Percentiles rank a stretch among this genome's conserved stretches.
These are phyloP conservation scores for Drosophila gunungcola DNA, from an alignment of 1,140 invertebrate genomes.

Conservation along the genomic window DNA sequence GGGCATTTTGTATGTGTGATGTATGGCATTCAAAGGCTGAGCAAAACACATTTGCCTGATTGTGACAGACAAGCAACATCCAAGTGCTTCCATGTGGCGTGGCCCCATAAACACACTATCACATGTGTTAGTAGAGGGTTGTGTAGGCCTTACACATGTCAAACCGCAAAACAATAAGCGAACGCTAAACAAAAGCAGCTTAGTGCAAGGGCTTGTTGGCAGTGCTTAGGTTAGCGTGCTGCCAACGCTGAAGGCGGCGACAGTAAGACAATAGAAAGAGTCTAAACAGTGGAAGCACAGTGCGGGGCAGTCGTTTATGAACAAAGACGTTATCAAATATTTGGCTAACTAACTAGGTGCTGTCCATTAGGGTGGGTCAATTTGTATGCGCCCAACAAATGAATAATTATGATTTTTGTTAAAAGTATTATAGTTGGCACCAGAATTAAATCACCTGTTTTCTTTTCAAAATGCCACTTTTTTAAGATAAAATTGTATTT, in stretches of 20 bases:
- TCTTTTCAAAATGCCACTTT: too few species aligned
- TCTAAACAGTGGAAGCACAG: constrained; percentile 43
- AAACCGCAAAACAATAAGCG: constrained; percentile 63
- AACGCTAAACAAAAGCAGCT: constrained; percentile 55
- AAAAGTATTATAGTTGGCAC: too few species aligned
- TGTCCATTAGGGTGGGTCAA: too few species aligned
- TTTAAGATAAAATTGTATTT: too few species aligned
- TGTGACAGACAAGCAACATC: constrained; percentile 66
- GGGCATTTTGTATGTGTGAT: constrained; percentile 50
- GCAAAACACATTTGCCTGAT: constrained; percentile 68
- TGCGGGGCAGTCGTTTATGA: constrained; percentile 18
- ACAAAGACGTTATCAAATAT: background rate
- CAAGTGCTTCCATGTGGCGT: constrained; percentile 54
- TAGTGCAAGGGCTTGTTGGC: constrained; percentile 44
- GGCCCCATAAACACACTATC: constrained; percentile 19
- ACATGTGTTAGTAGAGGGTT: background rate
- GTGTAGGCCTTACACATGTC: constrained; percentile 57
- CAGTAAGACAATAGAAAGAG: constrained; percentile 33
- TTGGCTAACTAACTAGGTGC: background rate
- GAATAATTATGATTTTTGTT: too few species aligned
- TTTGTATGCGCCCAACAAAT: too few species aligned
- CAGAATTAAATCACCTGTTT: too few species aligned
- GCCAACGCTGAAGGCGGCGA: constrained; percentile 22
- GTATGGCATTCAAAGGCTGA: constrained; percentile 17
- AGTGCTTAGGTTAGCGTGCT: constrained; percentile 41